These are phyloP conservation scores for Eupithecia dodoneata DNA, from an alignment of 2,888 invertebrate genomes.

Conservation along the genomic window DNA sequence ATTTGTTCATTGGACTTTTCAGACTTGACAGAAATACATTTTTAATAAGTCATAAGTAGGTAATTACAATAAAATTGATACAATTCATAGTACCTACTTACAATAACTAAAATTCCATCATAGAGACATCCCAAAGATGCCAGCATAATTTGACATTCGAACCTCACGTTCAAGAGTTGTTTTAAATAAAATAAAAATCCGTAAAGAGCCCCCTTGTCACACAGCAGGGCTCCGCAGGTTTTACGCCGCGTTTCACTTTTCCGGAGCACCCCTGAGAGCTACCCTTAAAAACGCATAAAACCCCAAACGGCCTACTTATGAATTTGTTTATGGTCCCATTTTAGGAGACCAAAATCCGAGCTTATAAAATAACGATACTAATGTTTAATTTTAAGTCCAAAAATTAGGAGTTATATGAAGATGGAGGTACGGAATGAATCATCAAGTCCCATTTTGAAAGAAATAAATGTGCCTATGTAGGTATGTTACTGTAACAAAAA, in stretches of 20 bases:
- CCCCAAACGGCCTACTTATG: slow-evolving; percentile 80
- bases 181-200: slow-evolving; percentile 45
- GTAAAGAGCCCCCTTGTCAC: slow-evolving; percentile 57
- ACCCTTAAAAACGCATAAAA: slow-evolving; percentile 81
- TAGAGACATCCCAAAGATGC: background rate
- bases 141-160: slow-evolving; percentile 29
- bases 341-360: slow-evolving; percentile 58
- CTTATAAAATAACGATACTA: slow-evolving; percentile 70
- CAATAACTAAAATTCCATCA: too few relatives aligned
- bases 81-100: too few relatives aligned
- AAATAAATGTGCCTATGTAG: background rate
- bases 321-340: slow-evolving; percentile 82
- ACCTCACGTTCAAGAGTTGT: slow-evolving; percentile 36
- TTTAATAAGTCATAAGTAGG: too few relatives aligned
- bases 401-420: background rate
- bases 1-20: too few relatives aligned
- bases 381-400: slow-evolving; percentile 63
- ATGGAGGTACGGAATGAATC: background rate
- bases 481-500: background rate
- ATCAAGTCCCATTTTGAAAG: background rate
- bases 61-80: too few relatives aligned
- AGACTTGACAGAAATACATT: too few relatives aligned
- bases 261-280: slow-evolving; percentile 67
- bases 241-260: slow-evolving; percentile 79
- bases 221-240: slow-evolving; percentile 71